Conservation (phyloP, 2,888 invertebrate species). For the Trachelus iudaicus region DNA sequence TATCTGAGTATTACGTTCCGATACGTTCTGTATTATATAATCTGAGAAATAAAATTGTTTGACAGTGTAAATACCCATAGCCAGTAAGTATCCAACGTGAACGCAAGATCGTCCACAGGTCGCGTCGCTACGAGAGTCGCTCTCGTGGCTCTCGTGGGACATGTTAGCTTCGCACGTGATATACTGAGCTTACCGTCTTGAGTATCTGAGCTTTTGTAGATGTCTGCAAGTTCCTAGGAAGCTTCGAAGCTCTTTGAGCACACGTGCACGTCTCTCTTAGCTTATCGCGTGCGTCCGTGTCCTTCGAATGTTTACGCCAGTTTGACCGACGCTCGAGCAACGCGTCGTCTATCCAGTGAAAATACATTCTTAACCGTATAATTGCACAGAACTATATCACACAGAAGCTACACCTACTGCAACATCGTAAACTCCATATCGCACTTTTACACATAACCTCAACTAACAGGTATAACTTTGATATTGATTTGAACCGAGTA, state of each 20-base stretch:
- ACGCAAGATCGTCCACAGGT: background rate
- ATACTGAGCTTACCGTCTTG: slow-evolving; percentile 12
- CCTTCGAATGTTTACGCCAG: background rate
- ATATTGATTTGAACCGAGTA: background rate
- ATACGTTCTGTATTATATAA: too few species aligned
- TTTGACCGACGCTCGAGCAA: background rate
- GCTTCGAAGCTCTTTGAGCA: background rate
- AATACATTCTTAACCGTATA: background rate
- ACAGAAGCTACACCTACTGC: background rate
- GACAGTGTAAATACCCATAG: background rate
- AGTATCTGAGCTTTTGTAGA: background rate
- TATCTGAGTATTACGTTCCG: background rate
- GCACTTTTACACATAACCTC: background rate
- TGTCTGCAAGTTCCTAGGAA: background rate
- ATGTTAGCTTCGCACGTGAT: slow-evolving; percentile 55
- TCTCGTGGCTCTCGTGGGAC: slow-evolving; percentile 41
- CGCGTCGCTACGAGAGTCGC: slow-evolving; percentile 16
- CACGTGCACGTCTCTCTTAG: background rate
- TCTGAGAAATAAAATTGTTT: background rate
- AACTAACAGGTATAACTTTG: background rate
- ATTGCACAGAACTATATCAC: background rate
- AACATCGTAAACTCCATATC: background rate
- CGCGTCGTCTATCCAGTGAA: background rate
- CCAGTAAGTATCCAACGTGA: background rate
- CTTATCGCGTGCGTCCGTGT: background rate